These are phyloP conservation scores for Aurelia aurita DNA, from an alignment of 30 jellyfish, hydroid and myxozoan species.

Conservation along the genomic window DNA sequence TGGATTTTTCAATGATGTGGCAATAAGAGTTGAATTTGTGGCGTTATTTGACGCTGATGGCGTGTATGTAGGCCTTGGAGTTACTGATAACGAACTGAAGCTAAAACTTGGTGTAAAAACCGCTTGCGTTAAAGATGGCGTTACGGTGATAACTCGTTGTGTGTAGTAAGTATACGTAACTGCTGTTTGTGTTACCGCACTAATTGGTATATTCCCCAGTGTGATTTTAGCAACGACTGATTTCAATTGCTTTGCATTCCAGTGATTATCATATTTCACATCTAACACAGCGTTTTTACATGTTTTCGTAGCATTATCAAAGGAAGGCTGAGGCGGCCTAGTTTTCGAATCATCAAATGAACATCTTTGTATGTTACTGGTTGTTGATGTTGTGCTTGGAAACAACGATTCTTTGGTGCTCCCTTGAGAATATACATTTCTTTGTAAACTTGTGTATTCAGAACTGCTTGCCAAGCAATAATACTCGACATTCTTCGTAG, in stretches of 20 bases:
- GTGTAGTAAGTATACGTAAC: constrained; percentile 50
- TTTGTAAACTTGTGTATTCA: not conserved
- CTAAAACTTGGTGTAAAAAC: not conserved
- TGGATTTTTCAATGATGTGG: not conserved
- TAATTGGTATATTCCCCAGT: constrained; percentile 46
- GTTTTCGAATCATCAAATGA: constrained; percentile 47
- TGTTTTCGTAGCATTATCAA: constrained; percentile 6
- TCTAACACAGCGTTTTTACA: constrained; percentile 75
- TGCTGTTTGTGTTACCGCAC: constrained; percentile 28
- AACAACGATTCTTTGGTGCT: constrained; percentile 29
- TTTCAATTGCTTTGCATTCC: constrained; percentile 60
- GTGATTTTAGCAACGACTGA: constrained; percentile 62
- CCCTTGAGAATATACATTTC: not conserved
- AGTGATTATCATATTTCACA: constrained; percentile 47
- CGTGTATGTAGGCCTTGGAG: not conserved
- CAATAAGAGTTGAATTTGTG: not conserved
- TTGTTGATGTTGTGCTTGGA: not conserved
- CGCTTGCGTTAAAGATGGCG: not conserved
- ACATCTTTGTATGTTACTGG: constrained; percentile 27
- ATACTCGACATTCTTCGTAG: constrained; percentile 54
- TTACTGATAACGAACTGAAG: constrained; percentile 4
- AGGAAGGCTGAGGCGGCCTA: constrained; percentile 60
- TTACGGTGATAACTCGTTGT: constrained; percentile 6
- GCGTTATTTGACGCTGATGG: not conserved
- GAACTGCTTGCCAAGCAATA: constrained; percentile 42